Percentiles rank a stretch among this genome's conserved stretches.
Conservation (phyloP, 2,888 invertebrate species). For the Yponomeuta evonymella region DNA sequence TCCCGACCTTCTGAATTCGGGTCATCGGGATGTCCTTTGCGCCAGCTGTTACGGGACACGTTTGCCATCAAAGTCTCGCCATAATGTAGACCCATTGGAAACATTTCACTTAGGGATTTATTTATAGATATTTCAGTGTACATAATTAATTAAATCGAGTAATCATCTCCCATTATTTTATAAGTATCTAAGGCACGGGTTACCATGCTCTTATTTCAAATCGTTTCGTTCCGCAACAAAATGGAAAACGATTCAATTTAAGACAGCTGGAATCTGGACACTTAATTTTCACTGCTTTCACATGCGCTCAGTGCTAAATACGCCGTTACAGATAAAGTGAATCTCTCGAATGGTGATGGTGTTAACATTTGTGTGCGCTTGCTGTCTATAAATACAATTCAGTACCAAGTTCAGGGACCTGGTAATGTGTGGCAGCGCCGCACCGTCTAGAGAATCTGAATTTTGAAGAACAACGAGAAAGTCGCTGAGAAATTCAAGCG, state of each 20-base stretch:
- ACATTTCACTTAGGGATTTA: neutral
- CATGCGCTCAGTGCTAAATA: constrained; percentile 6
- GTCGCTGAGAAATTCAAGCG: neutral
- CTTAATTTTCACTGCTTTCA: constrained; percentile 9
- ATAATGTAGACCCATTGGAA: neutral
- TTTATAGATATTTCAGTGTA: neutral
- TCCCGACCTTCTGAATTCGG: constrained; percentile 1
- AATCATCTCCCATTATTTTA: neutral
- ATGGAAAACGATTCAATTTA: neutral
- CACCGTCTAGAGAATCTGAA: constrained; percentile 32
- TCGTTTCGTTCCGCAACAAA: neutral
- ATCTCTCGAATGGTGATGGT: neutral
- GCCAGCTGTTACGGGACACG: neutral
- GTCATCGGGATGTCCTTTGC: constrained; percentile 3
- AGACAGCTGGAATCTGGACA: neutral
- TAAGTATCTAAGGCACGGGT: neutral
- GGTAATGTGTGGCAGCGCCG: constrained; percentile 39
- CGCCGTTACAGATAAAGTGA: constrained; percentile 7
- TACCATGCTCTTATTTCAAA: neutral
- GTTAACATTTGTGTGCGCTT: constrained; percentile 17
- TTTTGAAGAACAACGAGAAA: neutral
- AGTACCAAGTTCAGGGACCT: constrained; percentile 61
- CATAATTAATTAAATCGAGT: neutral
- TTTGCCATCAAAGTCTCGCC: neutral
- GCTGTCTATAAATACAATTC: constrained; percentile 43